Evolutionary conservation across 2,888 invertebrate species (phyloP).

Genomic region (Xylota sylvarum): DNA sequence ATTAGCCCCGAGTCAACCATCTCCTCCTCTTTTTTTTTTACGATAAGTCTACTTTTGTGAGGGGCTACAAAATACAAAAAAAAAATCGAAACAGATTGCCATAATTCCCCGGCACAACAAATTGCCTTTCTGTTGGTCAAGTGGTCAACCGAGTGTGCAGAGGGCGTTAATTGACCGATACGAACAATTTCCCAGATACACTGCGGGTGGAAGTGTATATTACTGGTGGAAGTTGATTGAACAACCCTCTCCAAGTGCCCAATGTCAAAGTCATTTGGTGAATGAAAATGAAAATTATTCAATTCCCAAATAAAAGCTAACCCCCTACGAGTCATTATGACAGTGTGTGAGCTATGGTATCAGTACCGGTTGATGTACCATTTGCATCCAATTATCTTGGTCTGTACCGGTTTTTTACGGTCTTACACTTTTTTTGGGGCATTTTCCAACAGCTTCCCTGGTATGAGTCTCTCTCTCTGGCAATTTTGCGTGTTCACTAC

Average conservation of each 20-base stretch:
- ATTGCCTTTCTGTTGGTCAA: constrained; percentile 48
- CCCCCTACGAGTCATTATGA: constrained; percentile 17
- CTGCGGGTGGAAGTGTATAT: constrained; percentile 3
- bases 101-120: constrained; percentile 58
- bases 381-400: constrained; percentile 60
- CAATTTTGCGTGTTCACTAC: constrained; percentile 55
- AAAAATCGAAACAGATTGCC: constrained; percentile 29
- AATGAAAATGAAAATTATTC: constrained; percentile 47
- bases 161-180: constrained; percentile 62
- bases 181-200: constrained; percentile 26
- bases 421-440: constrained; percentile 12
- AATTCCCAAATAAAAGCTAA: constrained; percentile 38
- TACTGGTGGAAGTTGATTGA: constrained; percentile 27
- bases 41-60: constrained; percentile 21
- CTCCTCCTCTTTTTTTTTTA: neutral
- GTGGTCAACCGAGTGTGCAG: constrained; percentile 11
- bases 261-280: constrained; percentile 75
- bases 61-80: constrained; percentile 1
- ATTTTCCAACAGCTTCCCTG: constrained; percentile 14
- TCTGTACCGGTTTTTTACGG: constrained; percentile 33
- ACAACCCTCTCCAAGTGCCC: constrained; percentile 67
- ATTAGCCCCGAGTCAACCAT: constrained; percentile 54
- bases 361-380: constrained; percentile 50
- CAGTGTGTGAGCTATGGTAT: constrained; percentile 20
- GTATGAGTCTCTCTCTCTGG: too few species aligned